A percentile compares a stretch with the other conserved stretches of the same genome.
phyloP scores from a whole-genome alignment of 2,797 vertebrate species.

The Lophotriccus pileatus region DNA sequence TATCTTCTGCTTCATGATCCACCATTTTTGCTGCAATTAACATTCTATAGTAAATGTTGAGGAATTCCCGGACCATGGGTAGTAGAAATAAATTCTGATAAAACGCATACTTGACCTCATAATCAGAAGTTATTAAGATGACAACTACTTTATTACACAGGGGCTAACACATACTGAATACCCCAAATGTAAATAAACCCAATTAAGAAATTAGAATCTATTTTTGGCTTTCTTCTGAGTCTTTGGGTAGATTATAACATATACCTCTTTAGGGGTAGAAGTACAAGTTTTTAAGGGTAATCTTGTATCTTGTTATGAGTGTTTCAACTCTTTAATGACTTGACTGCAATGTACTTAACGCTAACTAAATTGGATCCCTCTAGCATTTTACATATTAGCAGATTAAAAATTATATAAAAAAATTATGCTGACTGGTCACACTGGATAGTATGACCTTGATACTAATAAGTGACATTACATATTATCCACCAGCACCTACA shows the following conservation, averaged over 20 bases:
- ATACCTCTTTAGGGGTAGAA: neutral
- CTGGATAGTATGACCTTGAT: neutral
- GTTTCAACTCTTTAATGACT: neutral
- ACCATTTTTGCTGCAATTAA: neutral
- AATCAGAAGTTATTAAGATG: constrained; percentile 7
- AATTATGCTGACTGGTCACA: neutral
- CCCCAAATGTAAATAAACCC: neutral
- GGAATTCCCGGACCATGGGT: neutral
- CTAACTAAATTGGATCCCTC: neutral
- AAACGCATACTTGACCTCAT: neutral
- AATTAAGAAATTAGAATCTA: neutral
- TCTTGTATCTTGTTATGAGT: neutral
- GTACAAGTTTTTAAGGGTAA: neutral
- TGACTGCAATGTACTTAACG: neutral
- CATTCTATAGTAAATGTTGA: neutral
- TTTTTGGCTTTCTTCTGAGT: neutral
- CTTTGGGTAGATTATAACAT: neutral
- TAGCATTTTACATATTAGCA: neutral
- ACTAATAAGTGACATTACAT: neutral
- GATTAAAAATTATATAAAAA: neutral
- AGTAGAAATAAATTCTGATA: neutral
- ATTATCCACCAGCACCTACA: neutral
- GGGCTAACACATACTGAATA: neutral
- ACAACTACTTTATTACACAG: neutral
- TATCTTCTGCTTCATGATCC: neutral